Conservation (phyloP, 2,113 vertebrate species). For the Benitochromis conjunctus region DNA sequence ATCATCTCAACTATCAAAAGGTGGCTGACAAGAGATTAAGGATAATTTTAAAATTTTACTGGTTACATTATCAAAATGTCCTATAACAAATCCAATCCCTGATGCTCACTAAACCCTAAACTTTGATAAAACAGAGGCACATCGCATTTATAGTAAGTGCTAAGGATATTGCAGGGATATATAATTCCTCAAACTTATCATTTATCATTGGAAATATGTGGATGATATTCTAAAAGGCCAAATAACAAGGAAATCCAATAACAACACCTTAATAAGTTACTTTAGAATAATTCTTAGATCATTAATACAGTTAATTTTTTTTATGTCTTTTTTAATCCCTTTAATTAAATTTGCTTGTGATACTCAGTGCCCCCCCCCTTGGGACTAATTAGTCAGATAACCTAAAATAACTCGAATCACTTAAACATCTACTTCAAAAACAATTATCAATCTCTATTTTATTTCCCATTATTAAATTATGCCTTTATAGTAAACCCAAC, state of each 20-base stretch:
- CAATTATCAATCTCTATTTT: neutral
- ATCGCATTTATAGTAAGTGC: neutral
- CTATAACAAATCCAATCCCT: neutral
- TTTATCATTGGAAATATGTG: neutral
- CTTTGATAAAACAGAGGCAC: neutral
- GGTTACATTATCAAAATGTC: neutral
- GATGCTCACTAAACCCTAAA: neutral
- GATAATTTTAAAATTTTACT: neutral
- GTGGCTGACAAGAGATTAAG: neutral
- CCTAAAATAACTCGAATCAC: neutral
- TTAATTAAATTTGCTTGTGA: neutral
- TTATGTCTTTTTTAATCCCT: accelerated
- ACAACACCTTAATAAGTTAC: neutral
- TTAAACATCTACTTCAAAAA: neutral
- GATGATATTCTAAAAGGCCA: neutral
- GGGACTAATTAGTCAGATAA: neutral
- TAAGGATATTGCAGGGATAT: neutral
- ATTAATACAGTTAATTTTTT: neutral
- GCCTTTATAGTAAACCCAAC: neutral
- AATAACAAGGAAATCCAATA: neutral
- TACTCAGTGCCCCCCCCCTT: neutral
- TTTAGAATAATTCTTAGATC: neutral
- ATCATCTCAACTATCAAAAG: neutral
- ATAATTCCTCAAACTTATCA: neutral
- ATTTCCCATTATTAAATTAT: neutral